Evolutionary conservation across 2,888 invertebrate species (phyloP).

Genomic region (Folsomia manolachei): DNA sequence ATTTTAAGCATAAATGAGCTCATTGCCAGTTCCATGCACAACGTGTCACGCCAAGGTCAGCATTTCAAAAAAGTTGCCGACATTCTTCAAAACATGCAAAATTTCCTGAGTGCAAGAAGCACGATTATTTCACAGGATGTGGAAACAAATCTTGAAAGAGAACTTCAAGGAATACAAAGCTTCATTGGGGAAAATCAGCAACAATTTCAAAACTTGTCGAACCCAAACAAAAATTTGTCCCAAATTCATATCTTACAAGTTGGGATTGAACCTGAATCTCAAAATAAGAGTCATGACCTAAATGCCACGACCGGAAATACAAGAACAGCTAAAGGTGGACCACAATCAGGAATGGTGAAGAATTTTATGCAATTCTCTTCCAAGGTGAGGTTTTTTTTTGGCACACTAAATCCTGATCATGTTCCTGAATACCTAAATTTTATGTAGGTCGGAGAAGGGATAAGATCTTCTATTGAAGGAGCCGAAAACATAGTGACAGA

Average conservation of each 20-base stretch:
- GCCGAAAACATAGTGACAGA: slow-evolving; percentile 5
- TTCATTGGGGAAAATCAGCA: background rate
- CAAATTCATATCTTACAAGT: background rate
- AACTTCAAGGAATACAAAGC: background rate
- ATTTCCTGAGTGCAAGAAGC: background rate
- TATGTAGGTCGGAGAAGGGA: slow-evolving; percentile 1
- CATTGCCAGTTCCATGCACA: background rate
- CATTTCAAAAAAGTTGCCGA: background rate
- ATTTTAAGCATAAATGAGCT: background rate
- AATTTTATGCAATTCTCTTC: slow-evolving; percentile 11
- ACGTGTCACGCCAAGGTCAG: background rate
- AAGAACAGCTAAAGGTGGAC: background rate
- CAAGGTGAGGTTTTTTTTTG: background rate
- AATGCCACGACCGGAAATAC: background rate
- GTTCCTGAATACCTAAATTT: background rate
- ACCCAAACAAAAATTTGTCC: background rate
- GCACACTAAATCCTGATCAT: background rate
- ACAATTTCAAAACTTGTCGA: background rate
- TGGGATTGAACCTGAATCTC: background rate
- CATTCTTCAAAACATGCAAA: slow-evolving; percentile 4
- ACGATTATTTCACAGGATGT: background rate
- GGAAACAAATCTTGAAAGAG: background rate
- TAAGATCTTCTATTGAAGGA: background rate
- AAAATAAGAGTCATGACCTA: background rate
- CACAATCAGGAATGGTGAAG: background rate